phyloP scores from a whole-genome alignment of 2,113 vertebrate genomes.

The Clarias magur region DNA sequence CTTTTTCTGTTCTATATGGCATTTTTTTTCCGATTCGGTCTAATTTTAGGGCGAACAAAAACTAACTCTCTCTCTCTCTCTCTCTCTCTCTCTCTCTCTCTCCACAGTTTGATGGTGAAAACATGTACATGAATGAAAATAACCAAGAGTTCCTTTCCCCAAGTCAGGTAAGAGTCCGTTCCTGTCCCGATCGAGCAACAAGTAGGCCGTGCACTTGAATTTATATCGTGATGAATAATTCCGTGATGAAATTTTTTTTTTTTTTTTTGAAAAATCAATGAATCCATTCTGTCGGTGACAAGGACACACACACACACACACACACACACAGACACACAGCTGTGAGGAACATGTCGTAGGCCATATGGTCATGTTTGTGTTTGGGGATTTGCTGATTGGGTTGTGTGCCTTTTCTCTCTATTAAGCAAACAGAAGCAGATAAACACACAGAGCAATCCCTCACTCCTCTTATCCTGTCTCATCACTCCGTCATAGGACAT shows the following conservation, averaged over 20 bases:
- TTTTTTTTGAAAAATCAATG: no score
- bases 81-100: conserved; percentile 49
- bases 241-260: no score
- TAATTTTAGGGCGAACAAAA: conserved; percentile 28
- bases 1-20: conserved; percentile 29
- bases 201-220: background rate
- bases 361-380: conserved; percentile 75
- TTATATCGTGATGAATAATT: background rate
- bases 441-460: conserved; percentile 16
- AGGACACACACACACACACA: conserved; percentile 33
- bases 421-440: conserved; percentile 63
- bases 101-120: conserved; percentile 98
- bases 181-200: background rate
- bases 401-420: conserved; percentile 66
- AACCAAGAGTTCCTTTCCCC: conserved; percentile 93
- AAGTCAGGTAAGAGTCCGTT: conserved; percentile 83
- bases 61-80: conserved; percentile 44
- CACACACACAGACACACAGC: conserved; percentile 57
- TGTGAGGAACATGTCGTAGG: conserved; percentile 68
- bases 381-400: conserved; percentile 71
- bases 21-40: conserved; percentile 17
- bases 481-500: background rate
- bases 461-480: conserved; percentile 7
- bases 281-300: conserved; percentile 3
- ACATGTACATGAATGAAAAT: conserved; percentile 98